Evolutionary conservation across 2,113 vertebrate genomes (phyloP).

Genomic region (Coracopsis vasa): DNA sequence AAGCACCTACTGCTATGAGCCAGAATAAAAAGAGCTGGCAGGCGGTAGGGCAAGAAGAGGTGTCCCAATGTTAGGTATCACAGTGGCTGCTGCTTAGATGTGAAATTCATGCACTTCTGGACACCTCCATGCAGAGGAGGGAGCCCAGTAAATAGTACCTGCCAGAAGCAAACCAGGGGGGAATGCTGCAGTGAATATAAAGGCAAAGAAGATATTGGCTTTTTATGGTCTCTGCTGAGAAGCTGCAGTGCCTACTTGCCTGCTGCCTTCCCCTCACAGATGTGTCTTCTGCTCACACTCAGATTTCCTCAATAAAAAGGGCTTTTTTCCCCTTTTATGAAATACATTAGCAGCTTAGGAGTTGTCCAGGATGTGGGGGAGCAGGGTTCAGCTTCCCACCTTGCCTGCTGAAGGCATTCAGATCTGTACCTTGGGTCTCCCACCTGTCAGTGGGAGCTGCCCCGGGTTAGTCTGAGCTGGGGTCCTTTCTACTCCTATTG

Average conservation of each 20-base stretch:
- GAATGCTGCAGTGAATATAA: not conserved
- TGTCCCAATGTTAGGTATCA: rapidly evolving
- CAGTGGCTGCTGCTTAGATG: not conserved
- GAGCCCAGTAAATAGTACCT: not conserved
- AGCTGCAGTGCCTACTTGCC: not conserved
- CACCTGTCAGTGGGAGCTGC: not conserved
- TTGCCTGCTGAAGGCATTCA: not conserved
- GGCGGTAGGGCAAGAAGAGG: not conserved
- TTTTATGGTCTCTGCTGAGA: not conserved
- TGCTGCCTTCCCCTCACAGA: not conserved
- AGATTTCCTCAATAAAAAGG: not conserved
- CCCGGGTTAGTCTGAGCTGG: not conserved
- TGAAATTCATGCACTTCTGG: not conserved
- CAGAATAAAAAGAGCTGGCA: not conserved
- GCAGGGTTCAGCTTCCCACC: not conserved
- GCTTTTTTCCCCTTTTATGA: not conserved
- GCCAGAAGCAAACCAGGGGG: not conserved
- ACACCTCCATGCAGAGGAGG: not conserved
- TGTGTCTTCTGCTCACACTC: not conserved
- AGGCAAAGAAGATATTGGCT: not conserved
- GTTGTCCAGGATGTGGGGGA: not conserved
- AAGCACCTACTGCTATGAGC: not conserved
- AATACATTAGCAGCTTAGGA: not conserved
- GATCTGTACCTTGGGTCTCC: rapidly evolving
- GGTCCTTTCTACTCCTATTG: not conserved